Evolutionary conservation across 2,888 invertebrate genomes (phyloP).

Genomic region (Heteropelma amictum): DNA sequence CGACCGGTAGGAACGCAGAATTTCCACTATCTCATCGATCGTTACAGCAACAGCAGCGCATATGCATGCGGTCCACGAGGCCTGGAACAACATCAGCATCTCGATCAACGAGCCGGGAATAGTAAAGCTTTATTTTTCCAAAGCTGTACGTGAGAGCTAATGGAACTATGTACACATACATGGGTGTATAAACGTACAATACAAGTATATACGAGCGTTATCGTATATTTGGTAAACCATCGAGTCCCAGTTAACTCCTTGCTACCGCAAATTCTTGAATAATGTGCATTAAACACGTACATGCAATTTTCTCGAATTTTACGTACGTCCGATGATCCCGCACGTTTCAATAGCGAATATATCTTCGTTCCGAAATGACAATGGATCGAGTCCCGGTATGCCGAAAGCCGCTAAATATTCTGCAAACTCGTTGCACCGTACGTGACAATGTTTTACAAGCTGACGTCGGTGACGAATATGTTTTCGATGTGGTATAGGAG

Average conservation of each 20-base stretch:
- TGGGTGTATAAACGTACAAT: background rate
- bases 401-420: background rate
- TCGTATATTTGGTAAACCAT: no score
- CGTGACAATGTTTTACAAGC: background rate
- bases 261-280: no score
- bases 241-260: no score
- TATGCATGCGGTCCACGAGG: background rate
- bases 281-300: no score
- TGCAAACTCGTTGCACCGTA: background rate
- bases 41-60: background rate
- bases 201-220: no score
- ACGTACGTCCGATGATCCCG: no score
- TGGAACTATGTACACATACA: constrained; percentile 3
- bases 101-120: background rate
- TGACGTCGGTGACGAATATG: background rate
- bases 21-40: constrained; percentile 41
- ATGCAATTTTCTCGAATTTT: no score
- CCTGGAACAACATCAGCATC: constrained; percentile 14
- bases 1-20: constrained; percentile 6
- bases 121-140: constrained; percentile 32
- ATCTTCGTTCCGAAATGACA: background rate
- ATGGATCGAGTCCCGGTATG: background rate
- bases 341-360: no score
- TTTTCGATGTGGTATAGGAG: background rate
- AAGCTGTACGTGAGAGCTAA: constrained; percentile 6